Base-by-base conservation (phyloP, 2,797 vertebrate species). In the Dendrocincla fuliginosa region DNA sequence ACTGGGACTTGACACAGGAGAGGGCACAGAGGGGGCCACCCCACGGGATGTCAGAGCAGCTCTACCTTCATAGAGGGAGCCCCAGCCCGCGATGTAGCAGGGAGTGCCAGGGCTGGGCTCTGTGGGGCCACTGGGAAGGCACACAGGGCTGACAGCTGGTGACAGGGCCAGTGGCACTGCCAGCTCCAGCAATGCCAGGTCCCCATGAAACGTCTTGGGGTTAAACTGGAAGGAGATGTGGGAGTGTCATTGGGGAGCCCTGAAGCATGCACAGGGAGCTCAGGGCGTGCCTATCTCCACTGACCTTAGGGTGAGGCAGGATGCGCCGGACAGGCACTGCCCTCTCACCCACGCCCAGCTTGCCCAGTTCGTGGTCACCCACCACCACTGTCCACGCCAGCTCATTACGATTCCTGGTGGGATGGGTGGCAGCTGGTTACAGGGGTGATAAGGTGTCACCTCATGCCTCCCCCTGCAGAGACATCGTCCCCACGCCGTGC, bases 81-180 rank as follows among this genome's bases (percentile, higher is more conserved):
- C 99, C 99, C 99, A 99, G 73, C 99, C 99, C 1, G 98, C 98
- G 32, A 99, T 99, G 92, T 99, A 97, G 93, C 99, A 99, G 10
- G 98, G 75, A 2, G 98, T 99, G 46, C 99, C 99, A 1, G 98
- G 97, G 12, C 98, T 97, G 50, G 98, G 99, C 84, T 99, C 99
- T 1, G 50, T 47, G 22, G 97, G 91, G 24, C 80, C 42, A 10
- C 97, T 98, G n/a, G 99, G 99, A 65, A 99, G 98, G 95, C 99
- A 99, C 84, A 99, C 98, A 0, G 99, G 99, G 49, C 98, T 98
- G 82, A 99, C 97, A 0, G 93, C 95, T 28, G 98, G 92, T 0
- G 98, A 98, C 0, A 97, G 91, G 46, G 97, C 94, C 92, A 98
- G 98, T 0, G 99, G 98, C 17, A 97, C 97, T 0, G 98, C 98